Percentiles rank a stretch among this genome's conserved stretches.
Conservation (phyloP, 2,113 vertebrate genomes). For the Salvelinus alpinus region DNA sequence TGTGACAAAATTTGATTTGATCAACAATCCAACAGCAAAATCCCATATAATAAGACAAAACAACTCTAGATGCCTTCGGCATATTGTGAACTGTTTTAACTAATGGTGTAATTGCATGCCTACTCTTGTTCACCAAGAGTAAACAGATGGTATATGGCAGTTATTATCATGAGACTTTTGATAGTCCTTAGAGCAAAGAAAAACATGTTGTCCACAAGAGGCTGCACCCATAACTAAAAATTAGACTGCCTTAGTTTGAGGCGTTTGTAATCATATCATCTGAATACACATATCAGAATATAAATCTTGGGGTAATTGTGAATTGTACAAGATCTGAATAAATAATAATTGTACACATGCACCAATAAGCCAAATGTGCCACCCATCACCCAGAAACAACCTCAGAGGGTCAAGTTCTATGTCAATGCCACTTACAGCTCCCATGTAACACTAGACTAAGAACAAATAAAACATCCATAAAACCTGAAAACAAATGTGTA, state of each 20-base stretch:
- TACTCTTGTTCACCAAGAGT: constrained; percentile 23
- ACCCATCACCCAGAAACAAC: constrained; percentile 19
- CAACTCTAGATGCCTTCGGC: background rate
- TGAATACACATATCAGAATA: constrained; percentile 25
- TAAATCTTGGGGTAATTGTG: constrained; percentile 29
- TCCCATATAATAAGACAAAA: background rate
- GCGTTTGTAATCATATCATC: constrained; percentile 17
- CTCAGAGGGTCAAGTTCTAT: constrained; percentile 29
- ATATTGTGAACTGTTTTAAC: constrained; percentile 15
- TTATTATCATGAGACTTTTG: background rate
- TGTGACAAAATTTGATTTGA: too few species aligned
- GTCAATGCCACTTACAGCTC: constrained; percentile 21
- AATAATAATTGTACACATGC: constrained; percentile 12
- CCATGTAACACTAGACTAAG: constrained; percentile 20
- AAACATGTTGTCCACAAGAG: constrained; percentile 29
- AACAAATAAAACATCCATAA: constrained; percentile 35
- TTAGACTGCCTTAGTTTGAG: background rate
- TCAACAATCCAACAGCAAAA: background rate
- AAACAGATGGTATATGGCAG: background rate
- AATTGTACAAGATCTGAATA: constrained; percentile 12
- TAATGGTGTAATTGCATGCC: constrained; percentile 20
- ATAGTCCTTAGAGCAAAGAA: constrained; percentile 10
- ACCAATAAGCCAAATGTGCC: constrained; percentile 37
- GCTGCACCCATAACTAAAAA: constrained; percentile 27
- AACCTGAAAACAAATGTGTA: constrained; percentile 22